phyloP scores from a whole-genome alignment of 2,113 vertebrate species.

The Ancistrus triradiatus region DNA sequence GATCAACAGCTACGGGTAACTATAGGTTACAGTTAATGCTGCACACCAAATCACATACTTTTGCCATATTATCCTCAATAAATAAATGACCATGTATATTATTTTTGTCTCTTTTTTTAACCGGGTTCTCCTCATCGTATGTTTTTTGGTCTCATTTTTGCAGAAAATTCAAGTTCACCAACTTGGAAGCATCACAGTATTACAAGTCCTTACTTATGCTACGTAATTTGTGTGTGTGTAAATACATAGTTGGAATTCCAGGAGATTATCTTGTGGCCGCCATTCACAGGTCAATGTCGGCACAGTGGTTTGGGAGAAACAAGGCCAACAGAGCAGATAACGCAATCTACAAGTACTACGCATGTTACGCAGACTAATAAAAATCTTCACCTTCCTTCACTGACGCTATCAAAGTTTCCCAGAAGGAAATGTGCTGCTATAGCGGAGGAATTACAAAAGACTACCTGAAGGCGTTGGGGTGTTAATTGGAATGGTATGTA shows the following conservation, averaged over 20 bases:
- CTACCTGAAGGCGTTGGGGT: neutral
- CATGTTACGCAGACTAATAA: conserved; percentile 46
- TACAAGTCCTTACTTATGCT: too few relatives aligned
- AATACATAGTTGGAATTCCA: conserved; percentile 26
- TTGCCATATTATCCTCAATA: too few relatives aligned
- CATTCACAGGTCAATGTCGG: conserved; percentile 1
- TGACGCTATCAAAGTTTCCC: conserved; percentile 32
- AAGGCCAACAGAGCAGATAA: conserved; percentile 25
- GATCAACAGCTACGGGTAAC: too few relatives aligned
- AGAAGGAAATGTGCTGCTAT: conserved; percentile 7
- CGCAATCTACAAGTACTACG: neutral
- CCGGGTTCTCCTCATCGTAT: too few relatives aligned
- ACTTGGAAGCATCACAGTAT: too few relatives aligned
- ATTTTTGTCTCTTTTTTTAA: too few relatives aligned
- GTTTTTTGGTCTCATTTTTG: too few relatives aligned
- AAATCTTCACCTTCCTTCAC: conserved; percentile 28
- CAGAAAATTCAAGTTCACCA: too few relatives aligned
- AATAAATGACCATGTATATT: too few relatives aligned
- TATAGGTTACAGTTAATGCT: too few relatives aligned
- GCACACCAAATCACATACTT: too few relatives aligned
- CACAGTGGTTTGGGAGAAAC: neutral
- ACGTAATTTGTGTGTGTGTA: too few relatives aligned
- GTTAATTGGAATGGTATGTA: neutral
- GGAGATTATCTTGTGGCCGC: neutral
- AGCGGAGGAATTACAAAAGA: neutral